Evolutionary conservation across 2,888 invertebrate genomes (phyloP).

Genomic region (Microctonus aethiopoides): DNA sequence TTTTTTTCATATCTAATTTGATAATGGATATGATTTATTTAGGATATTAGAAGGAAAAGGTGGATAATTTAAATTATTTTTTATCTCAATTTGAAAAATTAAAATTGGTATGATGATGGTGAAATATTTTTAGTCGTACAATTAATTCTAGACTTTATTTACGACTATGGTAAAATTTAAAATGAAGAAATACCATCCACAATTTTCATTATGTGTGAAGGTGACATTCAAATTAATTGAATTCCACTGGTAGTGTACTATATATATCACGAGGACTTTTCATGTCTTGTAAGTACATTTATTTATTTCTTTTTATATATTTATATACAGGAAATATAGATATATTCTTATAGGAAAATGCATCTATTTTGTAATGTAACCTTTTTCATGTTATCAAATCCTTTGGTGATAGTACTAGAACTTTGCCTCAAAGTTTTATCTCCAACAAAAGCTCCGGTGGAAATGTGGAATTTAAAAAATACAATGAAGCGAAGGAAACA

Average conservation of each 20-base stretch:
- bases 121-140: slow-evolving; percentile 15
- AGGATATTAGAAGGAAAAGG: no score
- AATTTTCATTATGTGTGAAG: background rate
- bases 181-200: slow-evolving; percentile 45
- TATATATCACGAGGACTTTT: background rate
- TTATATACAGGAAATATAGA: no score
- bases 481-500: background rate
- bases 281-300: slow-evolving; percentile 14
- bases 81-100: background rate
- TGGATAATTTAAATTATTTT: no score
- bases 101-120: background rate
- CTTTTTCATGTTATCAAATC: background rate
- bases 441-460: background rate
- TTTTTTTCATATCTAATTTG: no score
- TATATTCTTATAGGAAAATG: no score
- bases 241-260: background rate
- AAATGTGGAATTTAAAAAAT: background rate
- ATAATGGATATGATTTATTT: no score
- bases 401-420: background rate
- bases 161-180: slow-evolving; percentile 55
- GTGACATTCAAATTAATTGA: background rate
- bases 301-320: background rate
- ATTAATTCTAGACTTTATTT: slow-evolving; percentile 9
- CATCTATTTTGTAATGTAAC: no score
- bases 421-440: background rate